Evolutionary conservation across 2,888 invertebrate genomes (phyloP), one percentile per base, ranked within the genome.

Genomic region (Sclerodermus sp.): DNA sequence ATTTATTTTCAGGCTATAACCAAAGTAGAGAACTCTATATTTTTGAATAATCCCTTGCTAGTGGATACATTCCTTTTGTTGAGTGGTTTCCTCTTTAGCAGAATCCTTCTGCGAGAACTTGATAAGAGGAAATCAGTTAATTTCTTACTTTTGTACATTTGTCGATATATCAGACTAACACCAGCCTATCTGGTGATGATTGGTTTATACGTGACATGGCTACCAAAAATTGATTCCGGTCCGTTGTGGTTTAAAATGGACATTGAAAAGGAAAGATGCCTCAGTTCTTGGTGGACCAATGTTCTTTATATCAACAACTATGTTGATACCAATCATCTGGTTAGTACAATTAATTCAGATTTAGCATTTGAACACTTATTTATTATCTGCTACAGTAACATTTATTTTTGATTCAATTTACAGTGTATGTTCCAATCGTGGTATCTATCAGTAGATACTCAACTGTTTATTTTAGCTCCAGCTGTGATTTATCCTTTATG

Each of bases 341-440:
- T 87, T 73, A 73, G 74, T 66, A 38, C 14, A 5, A 5, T 23
- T 15, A 4, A 42, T 15, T n/a, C 3, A 13, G 15, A 1, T 30
- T 15, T 31, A 14, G 31, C 15, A 31, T 39, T 37, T n/a, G n/a
- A n/a, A n/a, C 34, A 34, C 13, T 34, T 12, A 34, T 34, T 8
- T 8, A 8, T 34, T 34, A 34, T 34, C 10, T 34, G 34, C 34
- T 4, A 34, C 12, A 13, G 4, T n/a, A 8, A 8, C 13, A 13
- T 34, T 34, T 34, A 13, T 4, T 34, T 13, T 9, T 10, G 10
- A 6, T 30, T 34, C 13, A 8, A 14, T 29, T 80, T 82, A 47
- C 79, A 87, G 87, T 87, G 87, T 60, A 87, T 87, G 87, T 87
- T 87, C 76, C 87, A 87, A 74, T 86, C 87, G 0, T 88, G 87